Evolutionary conservation across 2,888 invertebrate species (phyloP), one percentile per base, ranked within the genome.

Genomic region (Macrophya annulata): DNA sequence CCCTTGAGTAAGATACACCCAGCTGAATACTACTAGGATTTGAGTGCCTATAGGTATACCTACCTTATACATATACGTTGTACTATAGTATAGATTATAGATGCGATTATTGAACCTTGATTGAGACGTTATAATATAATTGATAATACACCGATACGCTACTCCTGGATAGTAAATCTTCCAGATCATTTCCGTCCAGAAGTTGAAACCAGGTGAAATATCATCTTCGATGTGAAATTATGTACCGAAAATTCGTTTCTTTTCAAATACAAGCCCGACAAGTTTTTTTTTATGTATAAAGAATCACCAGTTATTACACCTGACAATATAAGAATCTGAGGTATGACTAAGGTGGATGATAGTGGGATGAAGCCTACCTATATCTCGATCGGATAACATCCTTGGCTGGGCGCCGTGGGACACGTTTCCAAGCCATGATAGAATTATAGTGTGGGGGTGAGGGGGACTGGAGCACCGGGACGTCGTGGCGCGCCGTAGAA

Each of bases 361-460:
- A 43, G 10, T 48, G 51, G 71, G 68, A 48, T 40, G 25, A 48
- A 51, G 68, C 45, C 83, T 15, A n/a, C 81, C 81, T 31, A 68
- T 48, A 83, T 83, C 68, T 65, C 55, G 68, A 68, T 68, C 83
- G 71, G 83, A 83, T 83, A 83, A 83, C 45, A 83, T 31, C 68
- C 83, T 45, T 37, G 68, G 65, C 83, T 83, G 45, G 51, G 83
- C 25, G 71, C 68, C 83, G 83, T 12, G 83, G 81, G 68, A 68
- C 83, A 71, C 83, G 83, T 83, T 62, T 48, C 83, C 17, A 48
- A 65, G 68, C 68, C 68, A 83, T 83, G 68, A 71, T 83, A 83
- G 83, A 83, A 83, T 83, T 83, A 83, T 83, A 83, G 83, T 68
- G 83, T 37, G 48, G 81, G 21, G 83, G 65, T 15, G 45, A 31